Base-by-base conservation (phyloP, 2,797 vertebrate species). In the Hemitrygon akajei region DNA sequence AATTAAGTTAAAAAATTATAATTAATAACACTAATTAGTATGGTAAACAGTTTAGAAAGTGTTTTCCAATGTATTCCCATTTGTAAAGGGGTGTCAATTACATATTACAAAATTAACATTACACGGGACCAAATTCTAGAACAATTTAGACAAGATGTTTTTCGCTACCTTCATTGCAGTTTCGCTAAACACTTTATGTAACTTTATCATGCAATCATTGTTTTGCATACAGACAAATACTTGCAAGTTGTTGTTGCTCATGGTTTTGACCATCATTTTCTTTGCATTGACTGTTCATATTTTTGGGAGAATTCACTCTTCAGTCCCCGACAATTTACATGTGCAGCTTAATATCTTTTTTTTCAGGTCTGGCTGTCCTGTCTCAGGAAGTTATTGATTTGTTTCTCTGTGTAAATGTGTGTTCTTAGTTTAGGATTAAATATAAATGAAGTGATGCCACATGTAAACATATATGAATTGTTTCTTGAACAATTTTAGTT, bases 291-390 rank as follows among this genome's bases (percentile, higher is more conserved):
- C 16, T 60, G 47, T 47, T 27, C 47, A 30, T 77, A 11, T 7
- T 2, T 9, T 47, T 47, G 47, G 47, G 47, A 87, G 58, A 63
- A 63, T 87, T 47, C 47, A 47, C 47, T 47, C 47, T 47, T 47
- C 47, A 47, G 47, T 47, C 47, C 47, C 47, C 4, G 47, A 47
- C 47, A 47, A 47, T 47, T 47, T 47, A 47, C 47, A 2, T 47
- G 47, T 47, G 47, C 3, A 47, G 47, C 47, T 47, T 47, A 47
- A 73, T 63, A 25, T 40, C 37, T 91, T 73, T 91, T 73, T 73
- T 91, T 73, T 71, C 66, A 47, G 69, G 69, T 47, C 89, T 71
- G 20, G 69, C 89, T 91, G 69, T 87, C 66, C 20, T 91, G 69
- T 87, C 66, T 9, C 20, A 22, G 69, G 20, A 91, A 91, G 25